Evolutionary conservation across 2,888 invertebrate species (phyloP), one percentile per base, ranked within the genome.

Genomic region (Caenorhabditis plicata): DNA sequence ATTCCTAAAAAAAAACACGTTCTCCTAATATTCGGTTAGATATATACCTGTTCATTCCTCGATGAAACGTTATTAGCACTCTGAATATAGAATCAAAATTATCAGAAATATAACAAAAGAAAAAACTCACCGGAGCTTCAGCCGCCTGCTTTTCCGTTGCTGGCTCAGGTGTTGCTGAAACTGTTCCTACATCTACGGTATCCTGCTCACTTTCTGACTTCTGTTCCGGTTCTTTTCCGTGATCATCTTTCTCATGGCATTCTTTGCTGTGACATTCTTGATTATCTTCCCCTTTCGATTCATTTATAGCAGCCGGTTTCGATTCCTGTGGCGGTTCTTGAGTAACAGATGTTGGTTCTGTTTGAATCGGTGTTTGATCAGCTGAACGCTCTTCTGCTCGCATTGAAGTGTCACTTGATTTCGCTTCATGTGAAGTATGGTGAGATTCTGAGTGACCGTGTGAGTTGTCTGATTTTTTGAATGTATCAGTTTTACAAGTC

Each of bases 401-500:
- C 8, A 35, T 31, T 27, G 48, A n/a, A n/a, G n/a, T 36, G 17
- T 41, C 40, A 13, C 19, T 41, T n/a, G n/a, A n/a, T 22, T 48
- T 40, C 27, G 43, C 33, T 27, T 43, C 41, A 0, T 26, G 15
- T 25, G 44, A 25, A 31, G 22, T 43, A 19, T 20, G 19, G 13
- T 45, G 43, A 19, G 39, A 20, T 36, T 44, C 40, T 15, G 35
- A n/a, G n/a, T n/a, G n/a, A n/a, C 23, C 36, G 41, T 19, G n/a
- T 32, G 25, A 7, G 27, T 26, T 4, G 36, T 25, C 17, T 44
- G 36, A 22, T 48, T 54, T 43, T 20, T 60, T 60, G 47, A 60
- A 53, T 1, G 45, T 26, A 17, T 61, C 61, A 0, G 60, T 60
- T 31, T 60, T 53, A 32, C 44, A 31, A 22, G 19, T 17, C 43